Base-by-base conservation (phyloP, 2,888 invertebrate species). In the Hypena proboscidalis region DNA sequence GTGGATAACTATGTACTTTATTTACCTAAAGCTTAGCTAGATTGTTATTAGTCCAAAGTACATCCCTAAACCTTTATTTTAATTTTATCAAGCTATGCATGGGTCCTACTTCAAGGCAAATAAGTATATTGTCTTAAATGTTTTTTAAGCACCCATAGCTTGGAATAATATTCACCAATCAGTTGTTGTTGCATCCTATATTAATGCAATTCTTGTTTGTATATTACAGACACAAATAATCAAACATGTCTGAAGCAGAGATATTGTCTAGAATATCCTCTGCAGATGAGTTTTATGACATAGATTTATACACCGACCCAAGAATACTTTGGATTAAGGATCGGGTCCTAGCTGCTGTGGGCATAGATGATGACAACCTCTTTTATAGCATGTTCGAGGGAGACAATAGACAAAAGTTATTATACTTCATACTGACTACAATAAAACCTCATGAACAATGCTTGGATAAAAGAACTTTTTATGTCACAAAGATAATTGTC, bases 311-410 rank as follows among this genome's bases (percentile, higher is more conserved):
- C 32, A 71, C 50, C 9, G 95, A 95, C 66, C 92, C 90, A 15
- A 92, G 96, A 36, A 78, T 94, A 10, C 83, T 92, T 57, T 96
- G 96, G 96, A 87, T 96, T 17, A 94, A 94, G 71, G 92, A 94
- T 1, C 91, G 92, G 44, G 91, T 95, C 17, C 78, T 93, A 6
- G 80, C 86, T 1, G 93, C 85, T 66, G 88, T 95, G 7, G 94
- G 93, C 0, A 72, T 83, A 48, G 79, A 93, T 11, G 88, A 91
- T 44, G 92, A 93, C 3, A 91, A 88, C 0, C 67, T 92, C 33
- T 94, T 94, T 74, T 92, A 93, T 52, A 90, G 91, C 40, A 92
- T 94, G 92, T 66, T 94, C 42, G 83, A 85, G 0, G 83, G 82
- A 2, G 92, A 93, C 17, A 77, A 92, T 31, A 92, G 92, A 53